Evolutionary conservation across 2,113 vertebrate genomes (phyloP).

Genomic region (Tyrannus savana): DNA sequence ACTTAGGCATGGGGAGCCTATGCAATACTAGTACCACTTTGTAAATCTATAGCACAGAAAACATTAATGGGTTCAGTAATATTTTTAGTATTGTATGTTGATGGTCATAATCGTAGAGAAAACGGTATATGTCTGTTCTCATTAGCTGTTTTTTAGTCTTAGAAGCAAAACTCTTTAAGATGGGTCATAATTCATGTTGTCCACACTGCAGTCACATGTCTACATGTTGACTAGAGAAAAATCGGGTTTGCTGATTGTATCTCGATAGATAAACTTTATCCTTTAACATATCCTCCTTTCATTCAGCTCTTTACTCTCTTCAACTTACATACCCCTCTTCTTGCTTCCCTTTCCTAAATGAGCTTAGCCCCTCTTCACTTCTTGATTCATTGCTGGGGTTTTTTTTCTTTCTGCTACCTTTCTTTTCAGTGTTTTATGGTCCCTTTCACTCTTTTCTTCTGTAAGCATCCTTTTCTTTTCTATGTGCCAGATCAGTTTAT

Average conservation of each 20-base stretch:
- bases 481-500: neutral
- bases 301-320: constrained; percentile 26
- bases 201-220: constrained; percentile 14
- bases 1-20: neutral
- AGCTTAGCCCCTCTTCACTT: neutral
- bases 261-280: constrained; percentile 52
- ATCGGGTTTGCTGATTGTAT: constrained; percentile 31
- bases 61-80: neutral
- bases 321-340: neutral
- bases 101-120: neutral
- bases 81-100: neutral
- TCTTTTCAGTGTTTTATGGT: neutral
- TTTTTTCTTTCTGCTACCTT: neutral
- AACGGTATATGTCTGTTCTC: neutral
- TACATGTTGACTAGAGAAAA: constrained; percentile 17
- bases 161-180: neutral
- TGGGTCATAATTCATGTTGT: constrained; percentile 34
- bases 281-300: constrained; percentile 59
- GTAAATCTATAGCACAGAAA: neutral
- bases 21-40: neutral
- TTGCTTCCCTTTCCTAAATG: neutral
- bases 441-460: neutral
- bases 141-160: neutral
- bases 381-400: neutral
- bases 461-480: neutral